phyloP scores from a whole-genome alignment of 2,113 vertebrate species.

The Loxodonta africana region DNA sequence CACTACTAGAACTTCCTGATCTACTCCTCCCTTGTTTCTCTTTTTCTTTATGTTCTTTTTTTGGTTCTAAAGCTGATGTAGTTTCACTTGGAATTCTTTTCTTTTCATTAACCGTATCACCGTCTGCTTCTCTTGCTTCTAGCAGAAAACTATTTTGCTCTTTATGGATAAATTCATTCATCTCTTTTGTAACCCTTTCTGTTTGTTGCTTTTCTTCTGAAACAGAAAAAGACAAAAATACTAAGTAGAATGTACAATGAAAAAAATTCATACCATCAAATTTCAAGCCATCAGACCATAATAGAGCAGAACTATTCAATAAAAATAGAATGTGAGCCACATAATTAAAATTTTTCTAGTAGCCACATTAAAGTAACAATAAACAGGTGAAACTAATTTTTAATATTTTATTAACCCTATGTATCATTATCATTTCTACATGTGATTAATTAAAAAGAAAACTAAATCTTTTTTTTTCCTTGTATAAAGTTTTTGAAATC shows the following conservation, averaged over 20 bases:
- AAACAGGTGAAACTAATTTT: conserved; percentile 15
- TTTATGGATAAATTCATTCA: conserved; percentile 93
- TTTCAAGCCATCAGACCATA: conserved; percentile 16
- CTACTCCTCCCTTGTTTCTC: conserved; percentile 91
- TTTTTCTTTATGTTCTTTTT: conserved; percentile 92
- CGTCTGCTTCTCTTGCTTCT: conserved; percentile 94
- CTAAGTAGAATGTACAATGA: conserved; percentile 17
- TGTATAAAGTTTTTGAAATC: neutral
- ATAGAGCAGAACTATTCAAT: neutral
- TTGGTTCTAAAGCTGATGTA: conserved; percentile 90
- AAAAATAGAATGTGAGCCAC: neutral
- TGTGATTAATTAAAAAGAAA: conserved; percentile 4
- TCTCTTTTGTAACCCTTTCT: conserved; percentile 94
- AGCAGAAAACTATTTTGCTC: conserved; percentile 92
- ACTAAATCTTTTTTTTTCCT: neutral
- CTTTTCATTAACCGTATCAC: conserved; percentile 93
- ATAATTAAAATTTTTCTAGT: conserved; percentile 44
- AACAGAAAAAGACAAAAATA: conserved; percentile 77
- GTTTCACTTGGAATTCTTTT: conserved; percentile 94
- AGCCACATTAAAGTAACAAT: neutral
- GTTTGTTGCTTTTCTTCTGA: conserved; percentile 94
- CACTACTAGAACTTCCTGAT: conserved; percentile 93
- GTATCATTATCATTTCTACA: conserved; percentile 17
- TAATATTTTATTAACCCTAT: neutral
- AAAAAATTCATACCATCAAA: conserved; percentile 18